phyloP scores from a whole-genome alignment of 2,797 vertebrate species.

The Mormyrops boulengeri region DNA sequence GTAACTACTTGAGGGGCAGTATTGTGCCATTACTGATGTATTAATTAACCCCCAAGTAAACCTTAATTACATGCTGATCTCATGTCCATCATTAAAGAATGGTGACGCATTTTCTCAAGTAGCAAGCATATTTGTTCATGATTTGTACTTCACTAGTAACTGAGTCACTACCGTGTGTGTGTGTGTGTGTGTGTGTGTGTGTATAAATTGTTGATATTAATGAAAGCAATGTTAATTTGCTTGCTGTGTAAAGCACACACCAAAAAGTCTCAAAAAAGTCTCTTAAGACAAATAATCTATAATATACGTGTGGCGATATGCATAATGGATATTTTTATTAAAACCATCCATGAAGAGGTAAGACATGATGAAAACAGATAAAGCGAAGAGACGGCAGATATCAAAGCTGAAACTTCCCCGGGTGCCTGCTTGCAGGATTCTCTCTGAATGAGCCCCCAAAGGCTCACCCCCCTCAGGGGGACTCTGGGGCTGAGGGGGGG shows the following conservation, averaged over 20 bases:
- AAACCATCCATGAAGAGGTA: neutral
- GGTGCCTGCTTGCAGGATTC: conserved; percentile 42
- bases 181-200: neutral
- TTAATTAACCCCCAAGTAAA: neutral
- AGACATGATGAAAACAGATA: neutral
- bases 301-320: neutral
- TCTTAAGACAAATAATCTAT: neutral
- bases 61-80: neutral
- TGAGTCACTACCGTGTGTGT: neutral
- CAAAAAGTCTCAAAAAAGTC: neutral
- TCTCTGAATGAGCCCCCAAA: conserved; percentile 41
- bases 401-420: too few relatives aligned
- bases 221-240: neutral
- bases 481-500: conserved; percentile 53
- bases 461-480: conserved; percentile 55
- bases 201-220: neutral
- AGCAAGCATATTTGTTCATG: neutral
- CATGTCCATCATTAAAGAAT: neutral
- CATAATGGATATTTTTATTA: neutral
- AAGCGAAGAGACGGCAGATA: neutral
- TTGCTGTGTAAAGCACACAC: neutral
- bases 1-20: neutral
- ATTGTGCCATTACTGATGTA: neutral
- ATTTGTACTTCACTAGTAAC: neutral
- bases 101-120: neutral